These are phyloP conservation scores for Aplysia californica DNA, from an alignment of 1,140 invertebrate species.

Conservation along the genomic window DNA sequence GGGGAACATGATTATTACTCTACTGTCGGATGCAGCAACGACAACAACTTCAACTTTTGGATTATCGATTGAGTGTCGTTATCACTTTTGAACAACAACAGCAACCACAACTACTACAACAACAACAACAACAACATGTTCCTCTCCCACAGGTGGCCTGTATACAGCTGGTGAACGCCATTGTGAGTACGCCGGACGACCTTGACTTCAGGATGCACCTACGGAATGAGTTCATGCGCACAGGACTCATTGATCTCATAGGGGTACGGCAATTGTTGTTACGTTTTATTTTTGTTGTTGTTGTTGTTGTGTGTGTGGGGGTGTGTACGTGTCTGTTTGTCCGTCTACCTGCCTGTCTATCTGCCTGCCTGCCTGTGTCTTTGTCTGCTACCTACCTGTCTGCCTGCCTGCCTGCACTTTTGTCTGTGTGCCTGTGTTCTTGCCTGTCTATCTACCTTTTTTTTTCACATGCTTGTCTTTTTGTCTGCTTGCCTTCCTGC, in stretches of 20 bases:
- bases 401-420: background rate
- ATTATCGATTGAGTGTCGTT: no score
- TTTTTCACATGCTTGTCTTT: background rate
- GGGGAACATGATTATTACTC: no score
- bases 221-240: slow-evolving; percentile 94
- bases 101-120: no score
- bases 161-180: slow-evolving; percentile 93
- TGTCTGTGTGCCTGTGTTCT: slow-evolving; percentile 2
- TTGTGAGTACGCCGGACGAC: slow-evolving; percentile 90
- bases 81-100: no score
- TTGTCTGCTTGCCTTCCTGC: no score
- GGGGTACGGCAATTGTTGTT: slow-evolving; percentile 67
- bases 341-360: background rate
- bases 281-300: slow-evolving; percentile 1
- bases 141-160: slow-evolving; percentile 77
- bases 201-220: slow-evolving; percentile 94
- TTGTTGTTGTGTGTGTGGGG: background rate
- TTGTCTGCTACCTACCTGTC: background rate
- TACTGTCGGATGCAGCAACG: no score
- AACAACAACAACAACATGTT: no score
- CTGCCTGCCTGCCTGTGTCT: background rate
- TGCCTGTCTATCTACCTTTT: background rate
- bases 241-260: slow-evolving; percentile 87
- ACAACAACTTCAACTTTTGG: no score
- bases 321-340: no score